Conservation (phyloP, 2,797 vertebrate species). For the Neosalanx taihuensis region DNA sequence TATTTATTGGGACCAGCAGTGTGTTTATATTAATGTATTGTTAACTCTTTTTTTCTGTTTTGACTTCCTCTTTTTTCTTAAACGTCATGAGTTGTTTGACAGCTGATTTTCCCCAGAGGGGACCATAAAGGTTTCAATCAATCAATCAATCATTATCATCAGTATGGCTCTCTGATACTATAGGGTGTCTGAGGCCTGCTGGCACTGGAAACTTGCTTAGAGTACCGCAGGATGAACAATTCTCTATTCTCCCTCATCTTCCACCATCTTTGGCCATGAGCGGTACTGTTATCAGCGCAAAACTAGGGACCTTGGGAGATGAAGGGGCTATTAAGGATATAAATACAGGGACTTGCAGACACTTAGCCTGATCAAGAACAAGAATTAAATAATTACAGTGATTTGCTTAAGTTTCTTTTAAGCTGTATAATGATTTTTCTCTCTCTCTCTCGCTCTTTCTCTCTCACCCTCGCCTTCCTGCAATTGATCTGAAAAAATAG, state of each 20-base stretch:
- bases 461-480: constrained; percentile 52
- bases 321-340: constrained; percentile 64
- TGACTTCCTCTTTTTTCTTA: too few relatives aligned
- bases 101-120: too few relatives aligned
- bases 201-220: background rate
- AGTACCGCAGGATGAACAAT: constrained; percentile 6
- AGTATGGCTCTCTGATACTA: background rate
- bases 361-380: constrained; percentile 71
- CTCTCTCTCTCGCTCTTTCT: constrained; percentile 55
- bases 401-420: constrained; percentile 72
- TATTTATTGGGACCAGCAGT: too few relatives aligned
- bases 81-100: too few relatives aligned
- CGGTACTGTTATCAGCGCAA: constrained; percentile 56
- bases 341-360: constrained; percentile 65
- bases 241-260: constrained; percentile 26
- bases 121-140: too few relatives aligned
- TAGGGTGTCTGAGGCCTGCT: background rate
- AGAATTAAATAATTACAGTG: constrained; percentile 74
- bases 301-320: constrained; percentile 57
- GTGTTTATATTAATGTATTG: too few relatives aligned
- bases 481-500: constrained; percentile 64
- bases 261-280: constrained; percentile 34
- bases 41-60: too few relatives aligned
- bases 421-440: constrained; percentile 66
- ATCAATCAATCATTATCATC: too few relatives aligned